These are phyloP conservation scores for Heliopora coerulea DNA, from an alignment of 92 coral and sea anemone species.

Conservation along the genomic window DNA sequence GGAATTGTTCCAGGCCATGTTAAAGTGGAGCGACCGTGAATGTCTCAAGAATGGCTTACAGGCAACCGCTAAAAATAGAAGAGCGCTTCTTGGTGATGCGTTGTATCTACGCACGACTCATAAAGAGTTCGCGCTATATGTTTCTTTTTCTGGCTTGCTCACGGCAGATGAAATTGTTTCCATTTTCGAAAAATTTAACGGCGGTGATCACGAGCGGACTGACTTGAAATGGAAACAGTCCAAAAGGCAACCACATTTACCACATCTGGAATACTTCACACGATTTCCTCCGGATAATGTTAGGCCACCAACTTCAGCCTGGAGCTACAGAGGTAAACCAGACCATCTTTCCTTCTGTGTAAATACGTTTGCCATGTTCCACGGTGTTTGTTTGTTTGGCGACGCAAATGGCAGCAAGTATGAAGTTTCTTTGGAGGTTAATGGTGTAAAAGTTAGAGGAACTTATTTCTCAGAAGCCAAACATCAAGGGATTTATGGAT, in stretches of 20 bases:
- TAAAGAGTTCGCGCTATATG: conserved; percentile 60
- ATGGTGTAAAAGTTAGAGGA: not conserved
- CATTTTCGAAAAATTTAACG: conserved; percentile 51
- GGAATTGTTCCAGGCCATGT: conserved; percentile 62
- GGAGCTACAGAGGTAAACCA: conserved; percentile 36
- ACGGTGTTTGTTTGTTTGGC: conserved; percentile 80
- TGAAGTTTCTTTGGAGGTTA: not conserved
- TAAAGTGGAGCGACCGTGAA: conserved; percentile 55
- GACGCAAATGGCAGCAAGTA: conserved; percentile 50
- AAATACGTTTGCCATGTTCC: conserved; percentile 47
- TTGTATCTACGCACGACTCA: conserved; percentile 65
- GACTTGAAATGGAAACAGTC: too few species aligned
- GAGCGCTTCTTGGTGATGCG: conserved; percentile 32
- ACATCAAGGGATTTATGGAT: conserved; percentile 39
- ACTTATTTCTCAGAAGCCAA: not conserved
- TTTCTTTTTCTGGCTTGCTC: conserved; percentile 60
- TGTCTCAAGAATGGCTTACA: conserved; percentile 25
- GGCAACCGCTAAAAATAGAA: conserved; percentile 11
- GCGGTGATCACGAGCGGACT: conserved; percentile 14
- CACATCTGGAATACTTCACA: too few species aligned
- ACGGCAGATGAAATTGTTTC: conserved; percentile 58
- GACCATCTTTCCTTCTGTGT: conserved; percentile 66
- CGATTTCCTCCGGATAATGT: too few species aligned
- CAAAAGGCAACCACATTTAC: too few species aligned
- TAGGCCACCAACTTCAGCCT: too few species aligned